Evolutionary conservation across 2,888 invertebrate species (phyloP), one percentile per base, ranked within the genome.

Genomic region (Eupithecia inturbata): DNA sequence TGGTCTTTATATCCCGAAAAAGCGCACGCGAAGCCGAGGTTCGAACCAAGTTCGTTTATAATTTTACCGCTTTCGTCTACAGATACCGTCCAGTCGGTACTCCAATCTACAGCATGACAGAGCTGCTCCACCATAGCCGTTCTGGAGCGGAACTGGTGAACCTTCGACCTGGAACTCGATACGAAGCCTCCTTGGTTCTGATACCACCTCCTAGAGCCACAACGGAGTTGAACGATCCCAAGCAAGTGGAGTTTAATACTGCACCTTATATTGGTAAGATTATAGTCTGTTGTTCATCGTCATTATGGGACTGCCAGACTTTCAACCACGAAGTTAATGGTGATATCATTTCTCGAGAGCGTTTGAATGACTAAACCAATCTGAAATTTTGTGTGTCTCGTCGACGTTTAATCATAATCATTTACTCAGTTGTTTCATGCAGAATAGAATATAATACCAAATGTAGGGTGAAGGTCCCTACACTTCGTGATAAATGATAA

Each of bases 31-130:
- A n/a, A n/a, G n/a, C n/a, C n/a, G n/a, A n/a, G n/a, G n/a, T n/a
- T n/a, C n/a, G n/a, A n/a, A n/a, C n/a, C n/a, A n/a, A n/a, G n/a
- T n/a, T n/a, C n/a, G n/a, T n/a, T n/a, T n/a, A n/a, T n/a, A n/a
- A n/a, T n/a, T n/a, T n/a, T n/a, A n/a, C n/a, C n/a, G n/a, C n/a
- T n/a, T n/a, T n/a, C n/a, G n/a, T n/a, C 22, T 26, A 57, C 57
- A 96, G 98, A 81, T 98, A 97, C 88, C 97, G 97, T 83, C 97
- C 97, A 85, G 95, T 96, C 12, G 97, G 97, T 72, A 97, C 97
- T 49, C 97, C 97, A 83, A 96, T 98, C 75, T 98, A 97, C 89
- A 96, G 96, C 36, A 97, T 97, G 77, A 97, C 98, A 0, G 97
- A 98, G 31, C 89, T 98, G 33, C 96, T 98, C 45, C 98, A 98